phyloP scores from a whole-genome alignment of 2,888 invertebrate genomes.

The Tetragonisca angustula region DNA sequence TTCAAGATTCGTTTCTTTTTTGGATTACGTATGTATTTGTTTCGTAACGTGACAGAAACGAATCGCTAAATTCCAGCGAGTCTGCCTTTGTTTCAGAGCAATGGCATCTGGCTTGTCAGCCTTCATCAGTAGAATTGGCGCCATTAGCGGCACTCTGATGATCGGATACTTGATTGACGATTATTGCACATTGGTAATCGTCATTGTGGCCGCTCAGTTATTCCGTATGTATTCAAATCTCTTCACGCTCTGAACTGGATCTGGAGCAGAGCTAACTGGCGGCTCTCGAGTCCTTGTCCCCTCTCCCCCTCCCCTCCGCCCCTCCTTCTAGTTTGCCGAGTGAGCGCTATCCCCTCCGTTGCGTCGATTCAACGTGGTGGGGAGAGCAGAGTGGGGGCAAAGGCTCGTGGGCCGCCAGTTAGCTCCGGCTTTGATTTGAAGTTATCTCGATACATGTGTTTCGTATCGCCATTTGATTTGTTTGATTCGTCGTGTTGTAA shows the following conservation, averaged over 20 bases:
- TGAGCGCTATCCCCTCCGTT: too few relatives aligned
- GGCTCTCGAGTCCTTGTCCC: too few relatives aligned
- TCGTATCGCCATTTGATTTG: too few relatives aligned
- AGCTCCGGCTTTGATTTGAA: neutral
- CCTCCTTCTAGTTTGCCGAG: too few relatives aligned
- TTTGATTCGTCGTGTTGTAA: conserved; percentile 1
- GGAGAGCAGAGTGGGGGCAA: too few relatives aligned
- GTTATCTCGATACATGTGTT: neutral
- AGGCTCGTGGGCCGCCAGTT: too few relatives aligned
- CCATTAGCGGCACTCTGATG: conserved; percentile 89
- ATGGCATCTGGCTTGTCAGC: conserved; percentile 81
- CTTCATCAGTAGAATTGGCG: conserved; percentile 91
- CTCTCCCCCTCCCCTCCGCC: too few relatives aligned
- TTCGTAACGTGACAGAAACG: too few relatives aligned
- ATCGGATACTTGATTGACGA: conserved; percentile 92
- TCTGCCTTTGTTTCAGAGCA: conserved; percentile 56
- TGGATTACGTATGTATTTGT: too few relatives aligned
- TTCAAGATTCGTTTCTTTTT: too few relatives aligned
- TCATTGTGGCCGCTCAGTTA: conserved; percentile 88
- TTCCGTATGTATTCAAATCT: conserved; percentile 86
- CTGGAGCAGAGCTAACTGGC: too few relatives aligned
- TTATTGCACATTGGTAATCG: conserved; percentile 88
- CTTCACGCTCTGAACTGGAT: neutral
- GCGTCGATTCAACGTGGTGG: too few relatives aligned
- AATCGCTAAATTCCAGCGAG: neutral